phyloP scores from a whole-genome alignment of 1,140 invertebrate species.

The Microplitis demolitor region DNA sequence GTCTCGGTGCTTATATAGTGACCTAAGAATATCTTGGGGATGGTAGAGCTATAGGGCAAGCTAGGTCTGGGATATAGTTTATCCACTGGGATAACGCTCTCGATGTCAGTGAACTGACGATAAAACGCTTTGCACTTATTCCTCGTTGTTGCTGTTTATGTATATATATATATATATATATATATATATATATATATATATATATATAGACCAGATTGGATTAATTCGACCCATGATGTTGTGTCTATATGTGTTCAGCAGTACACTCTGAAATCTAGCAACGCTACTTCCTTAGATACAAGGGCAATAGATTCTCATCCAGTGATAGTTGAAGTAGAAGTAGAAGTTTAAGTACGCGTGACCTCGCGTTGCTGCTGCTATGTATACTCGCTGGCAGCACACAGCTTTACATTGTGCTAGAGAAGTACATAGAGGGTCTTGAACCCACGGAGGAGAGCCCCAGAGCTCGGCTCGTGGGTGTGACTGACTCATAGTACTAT shows the following conservation, averaged over 20 bases:
- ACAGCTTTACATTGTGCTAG: constrained; percentile 13
- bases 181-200: neutral
- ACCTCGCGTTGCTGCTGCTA: constrained; percentile 35
- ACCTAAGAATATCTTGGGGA: neutral
- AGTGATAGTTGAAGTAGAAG: constrained; percentile 15
- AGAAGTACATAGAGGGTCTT: constrained; percentile 51
- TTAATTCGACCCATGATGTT: neutral
- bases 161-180: neutral
- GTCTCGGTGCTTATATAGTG: neutral
- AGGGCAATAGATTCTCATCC: constrained; percentile 45
- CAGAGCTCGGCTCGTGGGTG: constrained; percentile 49
- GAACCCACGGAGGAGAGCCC: constrained; percentile 42
- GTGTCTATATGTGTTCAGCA: neutral
- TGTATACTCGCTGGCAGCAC: neutral
- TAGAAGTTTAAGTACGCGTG: constrained; percentile 35
- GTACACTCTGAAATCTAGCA: neutral
- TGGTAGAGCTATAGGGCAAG: neutral
- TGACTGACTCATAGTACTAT: constrained; percentile 62
- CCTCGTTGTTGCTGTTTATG: neutral
- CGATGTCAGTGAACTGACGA: constrained; percentile 1
- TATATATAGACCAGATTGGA: neutral
- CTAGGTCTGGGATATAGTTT: neutral
- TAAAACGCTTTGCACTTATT: neutral
- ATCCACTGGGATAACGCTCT: neutral
- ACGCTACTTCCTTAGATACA: constrained; percentile 21